Conservation (phyloP, 2,113 vertebrate genomes). For the Mugil cephalus region DNA sequence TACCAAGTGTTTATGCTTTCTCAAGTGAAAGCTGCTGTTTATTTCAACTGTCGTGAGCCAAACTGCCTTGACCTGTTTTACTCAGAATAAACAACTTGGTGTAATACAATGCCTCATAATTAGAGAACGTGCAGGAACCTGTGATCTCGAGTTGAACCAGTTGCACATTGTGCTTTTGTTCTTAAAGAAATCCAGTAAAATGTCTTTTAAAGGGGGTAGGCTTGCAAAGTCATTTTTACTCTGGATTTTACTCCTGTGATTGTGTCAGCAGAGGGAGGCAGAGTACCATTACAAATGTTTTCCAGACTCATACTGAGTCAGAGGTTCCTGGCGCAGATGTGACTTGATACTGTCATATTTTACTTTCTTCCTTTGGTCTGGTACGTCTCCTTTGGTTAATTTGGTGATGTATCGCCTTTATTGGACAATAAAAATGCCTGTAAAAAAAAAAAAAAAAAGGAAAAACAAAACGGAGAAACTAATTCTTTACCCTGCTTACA, state of each 20-base stretch:
- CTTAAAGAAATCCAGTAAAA: too few relatives aligned
- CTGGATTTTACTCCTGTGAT: not conserved
- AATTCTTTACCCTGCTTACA: not conserved
- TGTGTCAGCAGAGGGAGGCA: constrained; percentile 56
- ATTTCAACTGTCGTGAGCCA: not conserved
- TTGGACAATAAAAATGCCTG: not conserved
- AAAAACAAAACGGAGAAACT: too few relatives aligned
- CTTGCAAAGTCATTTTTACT: too few relatives aligned
- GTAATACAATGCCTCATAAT: not conserved
- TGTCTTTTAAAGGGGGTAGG: too few relatives aligned
- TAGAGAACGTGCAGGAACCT: not conserved
- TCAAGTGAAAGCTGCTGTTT: not conserved
- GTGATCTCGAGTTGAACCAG: too few relatives aligned
- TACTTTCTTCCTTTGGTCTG: not conserved
- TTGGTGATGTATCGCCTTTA: not conserved
- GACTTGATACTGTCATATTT: not conserved
- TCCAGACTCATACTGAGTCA: not conserved
- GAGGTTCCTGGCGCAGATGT: not conserved
- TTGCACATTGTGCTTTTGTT: too few relatives aligned
- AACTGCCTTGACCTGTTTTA: not conserved
- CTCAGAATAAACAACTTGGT: not conserved
- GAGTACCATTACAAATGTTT: not conserved
- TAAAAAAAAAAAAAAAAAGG: not conserved
- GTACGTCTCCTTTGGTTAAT: not conserved
- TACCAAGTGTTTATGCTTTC: not conserved